Percentiles rank a stretch among this genome's conserved stretches.
Evolutionary conservation across 1,140 invertebrate genomes (phyloP).

Genomic region (Drosophila azteca): DNA sequence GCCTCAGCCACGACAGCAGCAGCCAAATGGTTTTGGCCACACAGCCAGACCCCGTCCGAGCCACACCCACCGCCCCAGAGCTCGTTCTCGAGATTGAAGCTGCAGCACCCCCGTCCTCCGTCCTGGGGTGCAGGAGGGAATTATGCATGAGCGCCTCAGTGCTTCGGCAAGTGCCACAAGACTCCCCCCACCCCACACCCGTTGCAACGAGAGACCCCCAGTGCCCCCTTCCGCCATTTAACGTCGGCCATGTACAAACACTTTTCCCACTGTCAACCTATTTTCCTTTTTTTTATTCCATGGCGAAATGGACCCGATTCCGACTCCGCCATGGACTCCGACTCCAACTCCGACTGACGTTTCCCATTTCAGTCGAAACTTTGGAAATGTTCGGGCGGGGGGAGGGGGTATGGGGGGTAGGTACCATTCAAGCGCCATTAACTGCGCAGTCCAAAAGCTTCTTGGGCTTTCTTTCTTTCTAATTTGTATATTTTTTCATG

Average conservation of each 20-base stretch:
- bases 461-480: constrained; percentile 30
- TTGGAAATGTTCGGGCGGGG: background rate
- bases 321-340: constrained; percentile 56
- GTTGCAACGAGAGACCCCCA: background rate
- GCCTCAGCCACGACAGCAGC: constrained; percentile 27
- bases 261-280: constrained; percentile 46
- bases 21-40: constrained; percentile 56
- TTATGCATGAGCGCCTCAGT: constrained; percentile 64
- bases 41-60: constrained; percentile 7
- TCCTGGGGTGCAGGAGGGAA: constrained; percentile 22
- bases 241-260: constrained; percentile 37
- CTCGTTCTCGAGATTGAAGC: background rate
- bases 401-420: no score
- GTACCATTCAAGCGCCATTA: constrained; percentile 21
- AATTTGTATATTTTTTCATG: constrained; percentile 45
- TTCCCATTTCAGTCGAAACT: constrained; percentile 10
- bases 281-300: background rate
- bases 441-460: background rate
- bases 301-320: constrained; percentile 37
- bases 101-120: background rate
- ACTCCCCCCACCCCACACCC: background rate
- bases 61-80: background rate
- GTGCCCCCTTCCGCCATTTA: constrained; percentile 2
- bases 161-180: constrained; percentile 33
- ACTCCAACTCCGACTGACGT: background rate